Conservation (phyloP, 2,797 vertebrate species). For the Psittacula echo region DNA sequence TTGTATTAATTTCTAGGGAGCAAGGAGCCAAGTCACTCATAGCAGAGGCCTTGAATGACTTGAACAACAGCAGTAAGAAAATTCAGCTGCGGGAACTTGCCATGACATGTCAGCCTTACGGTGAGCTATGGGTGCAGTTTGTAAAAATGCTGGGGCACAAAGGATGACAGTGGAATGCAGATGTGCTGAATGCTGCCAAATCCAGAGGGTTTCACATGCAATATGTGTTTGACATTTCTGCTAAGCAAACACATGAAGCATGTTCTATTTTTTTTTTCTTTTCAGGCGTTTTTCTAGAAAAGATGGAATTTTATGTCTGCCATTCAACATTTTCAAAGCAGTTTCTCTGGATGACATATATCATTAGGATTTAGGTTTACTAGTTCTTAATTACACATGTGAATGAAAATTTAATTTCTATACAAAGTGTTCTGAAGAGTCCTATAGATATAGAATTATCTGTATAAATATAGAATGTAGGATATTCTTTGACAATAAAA, state of each 20-base stretch:
- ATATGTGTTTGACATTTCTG: not conserved
- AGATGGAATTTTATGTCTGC: not conserved
- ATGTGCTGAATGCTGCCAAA: not conserved
- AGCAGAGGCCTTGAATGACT: not conserved
- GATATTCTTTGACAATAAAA: not conserved
- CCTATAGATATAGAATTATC: not conserved
- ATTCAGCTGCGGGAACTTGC: not conserved
- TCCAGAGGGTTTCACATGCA: not conserved
- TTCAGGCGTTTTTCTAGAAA: not conserved
- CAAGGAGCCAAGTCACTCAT: not conserved
- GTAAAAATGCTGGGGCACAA: not conserved
- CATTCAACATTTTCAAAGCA: not conserved
- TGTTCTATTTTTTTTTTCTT: not conserved
- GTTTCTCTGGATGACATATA: not conserved
- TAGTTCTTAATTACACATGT: not conserved
- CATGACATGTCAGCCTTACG: rapidly evolving
- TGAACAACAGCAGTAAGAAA: not conserved
- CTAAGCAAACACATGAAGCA: not conserved
- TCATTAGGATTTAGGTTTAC: not conserved
- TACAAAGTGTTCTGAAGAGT: not conserved
- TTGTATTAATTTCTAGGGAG: not conserved
- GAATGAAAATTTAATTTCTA: not conserved
- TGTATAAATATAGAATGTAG: not conserved
- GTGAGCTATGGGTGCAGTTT: not conserved
- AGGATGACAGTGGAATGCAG: not conserved